Conservation (phyloP, 2,113 vertebrate species). For the Ceyx cyanopectus region DNA sequence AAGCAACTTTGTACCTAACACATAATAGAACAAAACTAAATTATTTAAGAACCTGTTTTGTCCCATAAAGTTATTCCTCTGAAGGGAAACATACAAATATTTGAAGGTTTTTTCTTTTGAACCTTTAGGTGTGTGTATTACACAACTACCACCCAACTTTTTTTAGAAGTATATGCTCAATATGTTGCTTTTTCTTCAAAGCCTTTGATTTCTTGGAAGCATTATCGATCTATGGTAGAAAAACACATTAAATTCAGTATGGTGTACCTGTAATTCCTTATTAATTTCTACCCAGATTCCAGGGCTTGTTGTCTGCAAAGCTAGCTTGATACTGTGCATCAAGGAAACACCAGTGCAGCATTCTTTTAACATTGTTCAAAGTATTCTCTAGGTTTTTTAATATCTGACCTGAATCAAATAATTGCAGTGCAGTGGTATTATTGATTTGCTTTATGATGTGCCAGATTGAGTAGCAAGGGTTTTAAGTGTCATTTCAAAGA, state of each 20-base stretch:
- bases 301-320: not conserved
- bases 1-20: not conserved
- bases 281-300: not conserved
- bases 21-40: not conserved
- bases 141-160: not conserved
- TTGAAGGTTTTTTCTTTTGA: not conserved
- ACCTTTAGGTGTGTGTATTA: not conserved
- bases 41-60: not conserved
- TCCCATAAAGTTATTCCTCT: not conserved
- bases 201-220: not conserved
- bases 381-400: not conserved
- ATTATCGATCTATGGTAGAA: not conserved
- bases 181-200: not conserved
- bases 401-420: not conserved
- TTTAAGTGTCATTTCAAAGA: not conserved
- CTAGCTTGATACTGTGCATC: not conserved
- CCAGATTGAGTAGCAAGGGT: not conserved
- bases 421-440: not conserved
- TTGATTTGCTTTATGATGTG: not conserved
- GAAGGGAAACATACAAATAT: not conserved
- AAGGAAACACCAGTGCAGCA: not conserved
- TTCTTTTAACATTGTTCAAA: not conserved
- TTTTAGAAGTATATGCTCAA: not conserved
- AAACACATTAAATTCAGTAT: not conserved
- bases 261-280: not conserved